Evolutionary conservation across 2,113 vertebrate genomes (phyloP).

Genomic region (Corapipo altera): DNA sequence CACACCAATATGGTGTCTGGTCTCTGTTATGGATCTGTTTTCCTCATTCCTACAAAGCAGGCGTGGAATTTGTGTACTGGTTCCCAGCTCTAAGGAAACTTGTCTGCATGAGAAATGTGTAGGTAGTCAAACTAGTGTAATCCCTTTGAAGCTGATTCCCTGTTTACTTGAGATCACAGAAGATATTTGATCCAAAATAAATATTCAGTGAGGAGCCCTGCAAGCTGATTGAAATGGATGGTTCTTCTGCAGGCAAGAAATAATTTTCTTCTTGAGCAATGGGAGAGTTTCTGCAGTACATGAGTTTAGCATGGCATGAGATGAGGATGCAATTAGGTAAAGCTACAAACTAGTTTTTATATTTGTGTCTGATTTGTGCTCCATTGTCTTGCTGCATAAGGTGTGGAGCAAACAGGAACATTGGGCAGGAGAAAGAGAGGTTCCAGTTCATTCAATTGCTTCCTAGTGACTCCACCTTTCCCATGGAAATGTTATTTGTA

Average conservation of each 20-base stretch:
- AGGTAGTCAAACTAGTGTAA: background rate
- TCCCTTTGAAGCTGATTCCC: constrained; percentile 5
- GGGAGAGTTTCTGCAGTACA: background rate
- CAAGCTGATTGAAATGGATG: background rate
- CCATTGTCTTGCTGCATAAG: background rate
- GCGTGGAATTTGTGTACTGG: background rate
- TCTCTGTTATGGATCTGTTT: background rate
- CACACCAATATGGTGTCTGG: background rate
- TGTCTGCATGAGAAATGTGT: constrained; percentile 15
- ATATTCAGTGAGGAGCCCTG: background rate
- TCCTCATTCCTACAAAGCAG: background rate
- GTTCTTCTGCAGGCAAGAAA: background rate
- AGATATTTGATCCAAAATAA: constrained; percentile 27
- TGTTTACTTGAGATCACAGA: constrained; percentile 14
- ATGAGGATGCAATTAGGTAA: background rate
- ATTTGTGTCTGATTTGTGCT: background rate
- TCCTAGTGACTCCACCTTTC: constrained; percentile 36
- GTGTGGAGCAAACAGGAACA: background rate
- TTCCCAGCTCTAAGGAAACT: background rate
- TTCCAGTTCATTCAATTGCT: constrained; percentile 26
- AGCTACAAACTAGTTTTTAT: background rate
- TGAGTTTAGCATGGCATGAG: background rate
- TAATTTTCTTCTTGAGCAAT: background rate
- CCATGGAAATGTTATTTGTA: background rate
- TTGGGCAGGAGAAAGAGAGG: background rate